Conservation (phyloP, 1,140 invertebrate species). For the Venturia canescens region DNA sequence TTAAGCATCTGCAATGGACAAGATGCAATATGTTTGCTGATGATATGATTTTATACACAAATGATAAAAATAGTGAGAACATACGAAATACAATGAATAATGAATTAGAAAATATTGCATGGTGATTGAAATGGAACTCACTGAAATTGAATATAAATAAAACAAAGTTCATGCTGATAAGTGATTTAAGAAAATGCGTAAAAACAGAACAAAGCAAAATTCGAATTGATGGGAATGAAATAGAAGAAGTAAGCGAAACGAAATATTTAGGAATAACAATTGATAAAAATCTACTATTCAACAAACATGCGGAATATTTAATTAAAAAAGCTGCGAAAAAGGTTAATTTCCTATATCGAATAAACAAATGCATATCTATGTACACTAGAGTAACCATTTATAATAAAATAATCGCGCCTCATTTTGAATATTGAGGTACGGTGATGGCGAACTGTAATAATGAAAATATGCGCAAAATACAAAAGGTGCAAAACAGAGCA, state of each 20-base stretch:
- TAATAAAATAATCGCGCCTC: neutral
- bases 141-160: neutral
- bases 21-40: no score
- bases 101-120: no score
- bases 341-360: neutral
- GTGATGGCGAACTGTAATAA: neutral
- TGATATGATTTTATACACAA: no score
- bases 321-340: neutral
- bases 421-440: conserved; percentile 14
- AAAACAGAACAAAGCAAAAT: neutral
- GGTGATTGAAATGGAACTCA: no score
- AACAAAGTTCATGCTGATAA: neutral
- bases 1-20: no score
- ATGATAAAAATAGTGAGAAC: no score
- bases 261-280: conserved; percentile 42
- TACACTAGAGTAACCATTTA: conserved; percentile 6
- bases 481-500: conserved; percentile 17
- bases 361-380: neutral
- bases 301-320: conserved; percentile 7
- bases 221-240: neutral
- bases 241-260: conserved; percentile 6
- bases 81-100: no score
- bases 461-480: neutral
- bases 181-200: neutral
- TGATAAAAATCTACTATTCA: conserved; percentile 29